Evolutionary conservation across 2,888 invertebrate genomes (phyloP).

Genomic region (Trissolcus japonicus): DNA sequence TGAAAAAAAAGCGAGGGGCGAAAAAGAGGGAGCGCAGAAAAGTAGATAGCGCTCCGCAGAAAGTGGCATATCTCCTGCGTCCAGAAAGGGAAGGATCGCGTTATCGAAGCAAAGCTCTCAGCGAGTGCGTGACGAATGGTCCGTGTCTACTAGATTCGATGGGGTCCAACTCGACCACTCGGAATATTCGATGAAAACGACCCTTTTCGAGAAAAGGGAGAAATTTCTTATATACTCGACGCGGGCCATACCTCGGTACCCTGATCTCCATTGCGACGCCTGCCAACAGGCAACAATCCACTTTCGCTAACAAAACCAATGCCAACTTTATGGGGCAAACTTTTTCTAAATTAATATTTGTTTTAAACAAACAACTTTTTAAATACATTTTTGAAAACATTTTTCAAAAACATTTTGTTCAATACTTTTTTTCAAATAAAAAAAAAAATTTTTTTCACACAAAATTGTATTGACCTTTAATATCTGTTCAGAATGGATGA

Average conservation of each 20-base stretch:
- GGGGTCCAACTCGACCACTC: slow-evolving; percentile 62
- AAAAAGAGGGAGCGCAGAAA: slow-evolving; percentile 61
- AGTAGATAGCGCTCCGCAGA: slow-evolving; percentile 68
- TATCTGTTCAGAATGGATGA: no score
- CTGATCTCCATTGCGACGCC: slow-evolving; percentile 53
- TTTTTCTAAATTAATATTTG: neutral
- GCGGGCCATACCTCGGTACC: slow-evolving; percentile 39
- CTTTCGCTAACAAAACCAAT: slow-evolving; percentile 9
- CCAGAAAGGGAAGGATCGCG: slow-evolving; percentile 61
- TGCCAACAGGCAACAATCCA: slow-evolving; percentile 53
- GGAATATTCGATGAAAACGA: slow-evolving; percentile 67
- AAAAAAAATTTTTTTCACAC: no score
- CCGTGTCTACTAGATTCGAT: slow-evolving; percentile 70
- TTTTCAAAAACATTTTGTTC: no score
- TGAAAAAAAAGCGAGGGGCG: slow-evolving; percentile 57
- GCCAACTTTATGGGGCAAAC: slow-evolving; percentile 13
- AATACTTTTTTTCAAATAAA: no score
- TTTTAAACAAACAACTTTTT: neutral
- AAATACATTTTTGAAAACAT: no score
- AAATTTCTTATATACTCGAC: slow-evolving; percentile 44
- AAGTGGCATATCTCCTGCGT: slow-evolving; percentile 62
- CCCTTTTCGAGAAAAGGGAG: slow-evolving; percentile 61
- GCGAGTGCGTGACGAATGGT: slow-evolving; percentile 75
- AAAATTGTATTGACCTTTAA: no score
- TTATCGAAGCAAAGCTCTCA: slow-evolving; percentile 74